phyloP scores from a whole-genome alignment of 1,140 invertebrate species.

The Ridgeia piscesae region DNA sequence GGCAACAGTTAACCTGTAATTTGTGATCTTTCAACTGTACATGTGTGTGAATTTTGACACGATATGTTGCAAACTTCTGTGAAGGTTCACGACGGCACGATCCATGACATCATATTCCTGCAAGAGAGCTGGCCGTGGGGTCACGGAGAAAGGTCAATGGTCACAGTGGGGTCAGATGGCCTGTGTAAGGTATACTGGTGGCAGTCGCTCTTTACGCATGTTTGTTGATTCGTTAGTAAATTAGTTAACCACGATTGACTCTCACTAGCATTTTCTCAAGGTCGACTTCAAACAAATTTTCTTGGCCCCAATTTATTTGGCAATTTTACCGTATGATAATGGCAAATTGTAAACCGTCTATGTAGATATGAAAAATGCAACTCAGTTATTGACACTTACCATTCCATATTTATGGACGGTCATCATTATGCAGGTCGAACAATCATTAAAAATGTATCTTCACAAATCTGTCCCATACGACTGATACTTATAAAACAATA shows the following conservation, averaged over 20 bases:
- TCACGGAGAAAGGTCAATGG: slow-evolving; percentile 51
- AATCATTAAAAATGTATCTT: too few relatives aligned
- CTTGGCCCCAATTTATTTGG: too few relatives aligned
- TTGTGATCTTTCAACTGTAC: not conserved
- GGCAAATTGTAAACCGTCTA: too few relatives aligned
- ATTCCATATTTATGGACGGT: too few relatives aligned
- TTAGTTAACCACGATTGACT: not conserved
- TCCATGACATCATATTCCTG: slow-evolving; percentile 60
- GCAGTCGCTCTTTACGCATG: not conserved
- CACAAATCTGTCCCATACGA: too few relatives aligned
- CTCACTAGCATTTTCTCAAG: not conserved
- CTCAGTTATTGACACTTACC: too few relatives aligned
- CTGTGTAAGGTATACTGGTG: slow-evolving; percentile 52
- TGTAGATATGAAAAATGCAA: too few relatives aligned
- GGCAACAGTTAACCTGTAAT: not conserved
- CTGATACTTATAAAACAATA: too few relatives aligned
- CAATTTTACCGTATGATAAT: too few relatives aligned
- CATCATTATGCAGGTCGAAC: too few relatives aligned
- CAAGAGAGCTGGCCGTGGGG: slow-evolving; percentile 61
- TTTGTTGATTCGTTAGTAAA: not conserved
- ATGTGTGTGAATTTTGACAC: not conserved
- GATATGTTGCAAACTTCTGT: slow-evolving; percentile 25
- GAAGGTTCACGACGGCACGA: slow-evolving; percentile 58
- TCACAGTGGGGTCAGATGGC: slow-evolving; percentile 58
- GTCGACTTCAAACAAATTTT: too few relatives aligned